Conservation (phyloP, 2,113 vertebrate species). For the Phyllopteryx taeniolatus region DNA sequence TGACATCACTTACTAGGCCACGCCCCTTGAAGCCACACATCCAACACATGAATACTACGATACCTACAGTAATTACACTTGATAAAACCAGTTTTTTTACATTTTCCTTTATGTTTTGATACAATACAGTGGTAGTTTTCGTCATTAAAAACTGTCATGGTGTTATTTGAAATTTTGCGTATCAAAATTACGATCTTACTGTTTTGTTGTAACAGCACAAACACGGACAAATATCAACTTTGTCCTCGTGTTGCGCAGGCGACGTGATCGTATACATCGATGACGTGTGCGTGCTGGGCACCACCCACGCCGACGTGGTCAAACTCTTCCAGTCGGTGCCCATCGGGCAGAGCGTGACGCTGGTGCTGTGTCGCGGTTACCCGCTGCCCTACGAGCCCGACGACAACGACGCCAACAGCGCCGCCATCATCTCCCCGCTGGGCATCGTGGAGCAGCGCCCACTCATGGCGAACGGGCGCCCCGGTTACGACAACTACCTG, state of each 20-base stretch:
- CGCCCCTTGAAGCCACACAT: too few relatives aligned
- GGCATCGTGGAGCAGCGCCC: constrained; percentile 93
- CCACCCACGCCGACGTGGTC: constrained; percentile 97
- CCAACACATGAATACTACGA: too few relatives aligned
- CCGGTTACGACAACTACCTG: constrained; percentile 95
- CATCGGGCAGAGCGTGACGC: constrained; percentile 94
- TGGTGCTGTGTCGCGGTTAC: constrained; percentile 95
- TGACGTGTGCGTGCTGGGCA: constrained; percentile 95
- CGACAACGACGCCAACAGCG: constrained; percentile 77
- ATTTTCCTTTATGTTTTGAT: too few relatives aligned
- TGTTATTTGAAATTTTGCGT: too few relatives aligned
- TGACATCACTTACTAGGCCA: too few relatives aligned
- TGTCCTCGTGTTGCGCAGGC: constrained; percentile 76
- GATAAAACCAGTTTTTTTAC: too few relatives aligned
- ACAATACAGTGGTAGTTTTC: too few relatives aligned
- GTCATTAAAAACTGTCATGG: too few relatives aligned
- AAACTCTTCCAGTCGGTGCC: constrained; percentile 98
- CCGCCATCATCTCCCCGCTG: constrained; percentile 84
- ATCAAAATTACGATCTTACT: too few relatives aligned
- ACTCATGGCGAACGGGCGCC: constrained; percentile 89
- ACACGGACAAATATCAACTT: not conserved
- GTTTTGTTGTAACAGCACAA: not conserved
- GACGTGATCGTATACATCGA: constrained; percentile 99
- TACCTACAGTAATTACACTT: too few relatives aligned
- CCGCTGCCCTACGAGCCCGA: constrained; percentile 95